phyloP scores from a whole-genome alignment of 2,797 vertebrate species.

The Karalla daura region DNA sequence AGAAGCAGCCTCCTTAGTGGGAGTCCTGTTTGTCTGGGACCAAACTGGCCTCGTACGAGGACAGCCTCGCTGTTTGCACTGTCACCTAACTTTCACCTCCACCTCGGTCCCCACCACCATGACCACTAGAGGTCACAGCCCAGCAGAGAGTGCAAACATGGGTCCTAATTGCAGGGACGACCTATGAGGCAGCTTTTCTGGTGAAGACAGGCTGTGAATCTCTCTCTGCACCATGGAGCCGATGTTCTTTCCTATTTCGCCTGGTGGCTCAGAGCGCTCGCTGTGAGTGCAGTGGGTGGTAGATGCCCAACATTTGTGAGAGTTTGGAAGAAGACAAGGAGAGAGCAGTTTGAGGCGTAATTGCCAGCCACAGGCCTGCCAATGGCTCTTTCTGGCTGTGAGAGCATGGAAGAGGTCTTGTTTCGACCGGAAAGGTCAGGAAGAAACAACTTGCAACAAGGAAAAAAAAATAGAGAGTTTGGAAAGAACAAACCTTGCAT shows the following conservation, averaged over 20 bases:
- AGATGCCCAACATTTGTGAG: slow-evolving; percentile 52
- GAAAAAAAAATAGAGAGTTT: slow-evolving; percentile 20
- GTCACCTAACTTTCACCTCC: too few relatives aligned
- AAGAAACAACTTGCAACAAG: slow-evolving; percentile 49
- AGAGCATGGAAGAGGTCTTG: slow-evolving; percentile 53
- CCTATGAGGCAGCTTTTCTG: too few relatives aligned
- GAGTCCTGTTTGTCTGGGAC: too few relatives aligned
- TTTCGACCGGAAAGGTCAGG: slow-evolving; percentile 55
- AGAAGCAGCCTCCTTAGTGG: too few relatives aligned
- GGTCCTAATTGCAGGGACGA: too few relatives aligned
- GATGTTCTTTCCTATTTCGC: slow-evolving; percentile 34
- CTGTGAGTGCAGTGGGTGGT: slow-evolving; percentile 62
- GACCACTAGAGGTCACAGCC: too few relatives aligned
- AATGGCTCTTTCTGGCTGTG: slow-evolving; percentile 50
- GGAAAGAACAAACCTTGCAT: slow-evolving; percentile 60
- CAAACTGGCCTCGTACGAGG: too few relatives aligned
- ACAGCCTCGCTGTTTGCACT: too few relatives aligned
- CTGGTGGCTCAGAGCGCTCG: slow-evolving; percentile 42
- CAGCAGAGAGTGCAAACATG: too few relatives aligned
- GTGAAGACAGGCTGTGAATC: neutral
- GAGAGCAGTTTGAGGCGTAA: slow-evolving; percentile 65
- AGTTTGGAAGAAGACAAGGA: slow-evolving; percentile 49
- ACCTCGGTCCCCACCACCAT: too few relatives aligned
- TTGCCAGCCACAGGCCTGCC: slow-evolving; percentile 57
- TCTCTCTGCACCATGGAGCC: slow-evolving; percentile 40